These are phyloP conservation scores for Phenganax stokvisi DNA, from an alignment of 92 coral and sea anemone species.

Conservation along the genomic window DNA sequence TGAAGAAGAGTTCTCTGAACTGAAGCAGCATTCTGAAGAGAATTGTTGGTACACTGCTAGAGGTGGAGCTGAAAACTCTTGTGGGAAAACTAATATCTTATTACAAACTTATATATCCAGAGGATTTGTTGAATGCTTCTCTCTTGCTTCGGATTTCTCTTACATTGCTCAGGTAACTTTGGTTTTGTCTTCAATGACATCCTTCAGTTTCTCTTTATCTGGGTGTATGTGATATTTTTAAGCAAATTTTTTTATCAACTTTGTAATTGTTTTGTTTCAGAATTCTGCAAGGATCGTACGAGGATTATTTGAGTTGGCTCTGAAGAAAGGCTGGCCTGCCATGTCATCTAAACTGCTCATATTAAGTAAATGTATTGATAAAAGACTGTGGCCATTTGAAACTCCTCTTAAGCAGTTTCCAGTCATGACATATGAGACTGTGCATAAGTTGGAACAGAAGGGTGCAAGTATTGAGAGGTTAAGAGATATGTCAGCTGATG, in stretches of 20 bases:
- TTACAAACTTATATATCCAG: conserved; percentile 84
- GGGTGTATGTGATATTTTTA: too few relatives aligned
- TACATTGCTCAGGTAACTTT: conserved; percentile 84
- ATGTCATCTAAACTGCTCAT: conserved; percentile 71
- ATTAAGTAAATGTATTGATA: conserved; percentile 79
- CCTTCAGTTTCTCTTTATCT: not conserved
- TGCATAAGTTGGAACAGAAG: conserved; percentile 65
- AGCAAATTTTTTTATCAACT: too few relatives aligned
- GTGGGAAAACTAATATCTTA: conserved; percentile 87
- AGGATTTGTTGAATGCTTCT: conserved; percentile 80
- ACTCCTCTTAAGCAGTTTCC: conserved; percentile 92
- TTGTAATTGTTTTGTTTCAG: conserved; percentile 35
- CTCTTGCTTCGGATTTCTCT: conserved; percentile 90
- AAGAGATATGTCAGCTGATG: conserved; percentile 75
- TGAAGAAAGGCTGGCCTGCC: conserved; percentile 71
- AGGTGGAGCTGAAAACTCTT: conserved; percentile 85
- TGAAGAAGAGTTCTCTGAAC: conserved; percentile 80
- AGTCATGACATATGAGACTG: conserved; percentile 60
- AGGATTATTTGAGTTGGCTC: conserved; percentile 83
- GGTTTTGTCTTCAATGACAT: not conserved
- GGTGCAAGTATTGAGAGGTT: conserved; percentile 60
- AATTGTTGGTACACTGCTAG: conserved; percentile 63
- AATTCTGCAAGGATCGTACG: conserved; percentile 88
- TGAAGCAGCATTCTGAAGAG: conserved; percentile 62
- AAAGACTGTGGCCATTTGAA: conserved; percentile 72